phyloP scores from a whole-genome alignment of 2,113 vertebrate species.

The Paralichthys olivaceus region DNA sequence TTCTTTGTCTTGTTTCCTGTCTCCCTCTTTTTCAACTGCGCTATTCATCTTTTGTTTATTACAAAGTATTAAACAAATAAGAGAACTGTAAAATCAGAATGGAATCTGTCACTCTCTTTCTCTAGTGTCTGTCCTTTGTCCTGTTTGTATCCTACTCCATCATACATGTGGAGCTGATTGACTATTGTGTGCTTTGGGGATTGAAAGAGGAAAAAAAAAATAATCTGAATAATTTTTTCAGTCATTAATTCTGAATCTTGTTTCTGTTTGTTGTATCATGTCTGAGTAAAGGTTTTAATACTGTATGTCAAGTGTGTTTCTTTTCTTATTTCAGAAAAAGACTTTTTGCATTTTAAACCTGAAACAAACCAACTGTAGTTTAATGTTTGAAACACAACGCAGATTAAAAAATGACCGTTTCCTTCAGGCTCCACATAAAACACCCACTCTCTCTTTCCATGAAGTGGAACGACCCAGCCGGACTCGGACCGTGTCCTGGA shows the following conservation, averaged over 20 bases:
- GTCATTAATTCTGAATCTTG: slow-evolving; percentile 81
- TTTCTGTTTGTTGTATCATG: slow-evolving; percentile 83
- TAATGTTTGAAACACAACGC: not conserved
- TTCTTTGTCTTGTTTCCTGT: slow-evolving; percentile 60
- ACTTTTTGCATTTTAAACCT: not conserved
- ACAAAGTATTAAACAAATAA: slow-evolving; percentile 78
- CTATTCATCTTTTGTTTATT: slow-evolving; percentile 72
- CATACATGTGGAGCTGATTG: slow-evolving; percentile 68
- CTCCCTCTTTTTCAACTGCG: slow-evolving; percentile 42
- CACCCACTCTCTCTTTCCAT: not conserved
- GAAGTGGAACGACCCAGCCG: not conserved
- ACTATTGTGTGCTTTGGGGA: slow-evolving; percentile 74
- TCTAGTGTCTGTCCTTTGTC: slow-evolving; percentile 61
- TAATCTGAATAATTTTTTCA: slow-evolving; percentile 62
- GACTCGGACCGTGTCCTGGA: not conserved
- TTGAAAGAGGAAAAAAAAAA: slow-evolving; percentile 68
- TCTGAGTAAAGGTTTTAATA: slow-evolving; percentile 84
- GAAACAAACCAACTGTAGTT: no score
- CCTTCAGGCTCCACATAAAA: not conserved
- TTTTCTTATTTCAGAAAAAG: slow-evolving; percentile 27
- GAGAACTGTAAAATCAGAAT: slow-evolving; percentile 68
- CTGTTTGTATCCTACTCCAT: slow-evolving; percentile 68
- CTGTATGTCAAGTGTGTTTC: slow-evolving; percentile 54
- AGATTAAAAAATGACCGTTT: not conserved
- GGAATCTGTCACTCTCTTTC: slow-evolving; percentile 45